Percentiles rank a stretch among this genome's conserved stretches.
Evolutionary conservation across 1,140 invertebrate genomes (phyloP).

Genomic region (Pissodes strobi): DNA sequence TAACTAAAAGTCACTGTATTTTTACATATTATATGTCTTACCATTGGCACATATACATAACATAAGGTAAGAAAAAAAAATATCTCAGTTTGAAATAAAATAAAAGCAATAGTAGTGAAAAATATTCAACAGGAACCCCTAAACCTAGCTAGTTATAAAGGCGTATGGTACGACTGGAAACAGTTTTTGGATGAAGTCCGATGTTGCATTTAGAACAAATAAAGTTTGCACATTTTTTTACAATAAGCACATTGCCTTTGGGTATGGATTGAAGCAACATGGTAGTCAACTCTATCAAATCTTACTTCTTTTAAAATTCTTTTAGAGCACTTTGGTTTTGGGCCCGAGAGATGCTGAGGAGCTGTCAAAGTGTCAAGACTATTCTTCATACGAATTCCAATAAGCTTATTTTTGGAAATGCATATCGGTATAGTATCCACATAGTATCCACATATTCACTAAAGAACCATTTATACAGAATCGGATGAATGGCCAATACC

Average conservation of each 20-base stretch:
- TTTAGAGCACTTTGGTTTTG: neutral
- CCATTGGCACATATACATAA: neutral
- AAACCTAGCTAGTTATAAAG: neutral
- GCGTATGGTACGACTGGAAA: neutral
- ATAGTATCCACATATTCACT: no score
- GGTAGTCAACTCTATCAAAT: neutral
- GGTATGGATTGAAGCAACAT: neutral
- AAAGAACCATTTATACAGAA: no score
- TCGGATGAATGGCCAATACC: no score
- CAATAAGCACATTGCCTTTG: neutral
- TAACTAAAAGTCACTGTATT: no score
- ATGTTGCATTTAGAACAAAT: neutral
- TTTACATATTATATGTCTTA: neutral
- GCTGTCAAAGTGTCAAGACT: no score
- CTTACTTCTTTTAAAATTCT: conserved; percentile 12
- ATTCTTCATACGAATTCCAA: no score
- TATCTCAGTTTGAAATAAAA: neutral
- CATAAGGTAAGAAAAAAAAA: neutral
- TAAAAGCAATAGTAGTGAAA: no score
- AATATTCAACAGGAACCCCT: no score
- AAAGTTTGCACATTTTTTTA: neutral
- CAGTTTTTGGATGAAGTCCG: neutral
- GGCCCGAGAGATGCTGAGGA: conserved; percentile 29
- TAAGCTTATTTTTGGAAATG: no score
- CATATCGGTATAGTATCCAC: no score